phyloP scores from a whole-genome alignment of 2,113 vertebrate genomes.

The Tyrannus savana region DNA sequence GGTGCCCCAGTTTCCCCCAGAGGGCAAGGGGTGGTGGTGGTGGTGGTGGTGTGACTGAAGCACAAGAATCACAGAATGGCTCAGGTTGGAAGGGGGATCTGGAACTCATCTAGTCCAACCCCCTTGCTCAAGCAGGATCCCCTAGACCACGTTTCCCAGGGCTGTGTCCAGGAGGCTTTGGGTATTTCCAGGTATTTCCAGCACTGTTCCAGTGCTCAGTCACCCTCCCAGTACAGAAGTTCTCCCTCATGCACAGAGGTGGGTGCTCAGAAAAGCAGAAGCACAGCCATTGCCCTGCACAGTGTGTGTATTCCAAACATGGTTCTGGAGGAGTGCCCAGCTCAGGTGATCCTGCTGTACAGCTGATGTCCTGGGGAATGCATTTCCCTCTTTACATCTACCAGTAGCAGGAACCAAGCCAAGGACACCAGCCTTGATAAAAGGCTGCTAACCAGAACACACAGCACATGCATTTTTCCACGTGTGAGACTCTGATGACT shows the following conservation, averaged over 20 bases:
- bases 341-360: neutral
- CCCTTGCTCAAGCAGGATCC: neutral
- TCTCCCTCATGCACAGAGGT: accelerated
- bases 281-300: neutral
- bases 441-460: neutral
- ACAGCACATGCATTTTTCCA: neutral
- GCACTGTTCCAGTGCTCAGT: no score
- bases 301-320: neutral
- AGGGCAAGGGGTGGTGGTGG: accelerated
- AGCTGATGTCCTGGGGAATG: neutral
- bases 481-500: neutral
- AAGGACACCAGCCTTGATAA: neutral
- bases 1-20: neutral
- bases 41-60: accelerated
- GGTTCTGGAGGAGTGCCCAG: neutral
- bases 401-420: slow-evolving; percentile 3
- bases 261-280: neutral
- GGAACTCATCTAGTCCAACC: neutral
- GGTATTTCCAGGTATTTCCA: neutral
- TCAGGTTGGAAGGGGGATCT: neutral
- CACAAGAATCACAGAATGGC: neutral
- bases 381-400: neutral
- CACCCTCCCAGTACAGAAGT: neutral
- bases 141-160: neutral
- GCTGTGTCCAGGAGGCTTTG: neutral